Evolutionary conservation across 1,140 invertebrate species (phyloP).

Genomic region (Pectinophora gossypiella): DNA sequence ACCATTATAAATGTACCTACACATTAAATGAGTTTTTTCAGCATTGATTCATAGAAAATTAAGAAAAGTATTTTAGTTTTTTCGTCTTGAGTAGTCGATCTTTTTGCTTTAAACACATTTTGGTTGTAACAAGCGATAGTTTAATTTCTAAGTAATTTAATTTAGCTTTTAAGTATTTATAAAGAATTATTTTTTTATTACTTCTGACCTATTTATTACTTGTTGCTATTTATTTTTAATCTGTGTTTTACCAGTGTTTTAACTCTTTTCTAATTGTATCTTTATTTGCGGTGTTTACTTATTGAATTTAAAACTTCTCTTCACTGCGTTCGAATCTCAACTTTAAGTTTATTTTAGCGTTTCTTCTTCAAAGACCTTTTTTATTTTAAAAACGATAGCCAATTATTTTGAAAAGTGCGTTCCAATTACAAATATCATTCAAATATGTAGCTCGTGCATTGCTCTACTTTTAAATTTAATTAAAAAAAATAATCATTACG

Average conservation of each 20-base stretch:
- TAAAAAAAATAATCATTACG: too few species aligned
- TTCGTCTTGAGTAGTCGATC: too few species aligned
- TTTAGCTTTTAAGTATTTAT: constrained; percentile 65
- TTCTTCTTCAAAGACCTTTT: constrained; percentile 30
- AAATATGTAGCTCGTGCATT: too few species aligned
- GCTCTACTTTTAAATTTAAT: too few species aligned
- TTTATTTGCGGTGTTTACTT: constrained; percentile 70
- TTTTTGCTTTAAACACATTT: constrained; percentile 17
- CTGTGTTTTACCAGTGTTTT: constrained; percentile 17
- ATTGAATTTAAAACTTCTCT: constrained; percentile 28
- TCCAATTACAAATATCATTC: neutral
- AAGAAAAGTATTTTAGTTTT: too few species aligned
- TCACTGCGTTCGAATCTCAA: constrained; percentile 65
- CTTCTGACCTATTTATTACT: constrained; percentile 66
- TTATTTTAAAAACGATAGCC: too few species aligned
- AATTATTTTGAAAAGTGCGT: neutral
- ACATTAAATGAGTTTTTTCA: too few species aligned
- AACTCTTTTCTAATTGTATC: constrained; percentile 38
- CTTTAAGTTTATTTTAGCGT: constrained; percentile 37
- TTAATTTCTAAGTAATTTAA: constrained; percentile 39
- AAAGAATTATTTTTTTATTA: constrained; percentile 68
- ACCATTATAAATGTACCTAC: too few species aligned
- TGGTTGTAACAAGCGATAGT: constrained; percentile 19
- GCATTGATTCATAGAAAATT: too few species aligned
- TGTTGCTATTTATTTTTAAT: neutral